Conservation (phyloP, 2,797 vertebrate species). For the Mormyrus proboscirostris region DNA sequence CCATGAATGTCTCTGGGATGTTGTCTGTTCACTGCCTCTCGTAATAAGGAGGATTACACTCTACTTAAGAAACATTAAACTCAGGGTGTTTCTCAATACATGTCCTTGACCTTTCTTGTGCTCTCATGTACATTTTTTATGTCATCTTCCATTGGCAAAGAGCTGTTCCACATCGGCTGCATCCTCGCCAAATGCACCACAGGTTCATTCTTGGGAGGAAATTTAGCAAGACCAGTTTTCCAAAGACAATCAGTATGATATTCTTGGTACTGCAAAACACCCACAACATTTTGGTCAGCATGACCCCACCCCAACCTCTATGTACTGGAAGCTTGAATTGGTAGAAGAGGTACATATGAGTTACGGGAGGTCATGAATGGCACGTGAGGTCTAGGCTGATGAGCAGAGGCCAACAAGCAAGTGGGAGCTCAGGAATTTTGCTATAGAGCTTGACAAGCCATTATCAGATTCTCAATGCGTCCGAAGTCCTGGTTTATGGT, state of each 20-base stretch:
- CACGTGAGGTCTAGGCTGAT: background rate
- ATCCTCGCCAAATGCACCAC: background rate
- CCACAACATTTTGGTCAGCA: background rate
- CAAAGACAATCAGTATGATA: background rate
- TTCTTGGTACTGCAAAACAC: background rate
- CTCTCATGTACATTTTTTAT: background rate
- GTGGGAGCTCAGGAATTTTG: background rate
- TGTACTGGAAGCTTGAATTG: background rate
- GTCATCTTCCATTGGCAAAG: background rate
- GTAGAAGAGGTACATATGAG: background rate
- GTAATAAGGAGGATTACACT: background rate
- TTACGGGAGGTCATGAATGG: background rate
- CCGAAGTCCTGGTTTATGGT: background rate
- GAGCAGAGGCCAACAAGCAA: background rate
- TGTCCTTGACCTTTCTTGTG: background rate
- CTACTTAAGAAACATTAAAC: background rate
- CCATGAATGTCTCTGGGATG: background rate
- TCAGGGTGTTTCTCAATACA: background rate
- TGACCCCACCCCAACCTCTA: background rate
- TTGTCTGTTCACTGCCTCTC: background rate
- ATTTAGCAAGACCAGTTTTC: background rate
- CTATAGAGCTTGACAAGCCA: background rate
- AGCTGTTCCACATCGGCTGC: background rate
- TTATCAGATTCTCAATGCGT: background rate
- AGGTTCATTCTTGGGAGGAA: background rate